phyloP scores from a whole-genome alignment of 2,113 vertebrate genomes.

The Talpa occidentalis region DNA sequence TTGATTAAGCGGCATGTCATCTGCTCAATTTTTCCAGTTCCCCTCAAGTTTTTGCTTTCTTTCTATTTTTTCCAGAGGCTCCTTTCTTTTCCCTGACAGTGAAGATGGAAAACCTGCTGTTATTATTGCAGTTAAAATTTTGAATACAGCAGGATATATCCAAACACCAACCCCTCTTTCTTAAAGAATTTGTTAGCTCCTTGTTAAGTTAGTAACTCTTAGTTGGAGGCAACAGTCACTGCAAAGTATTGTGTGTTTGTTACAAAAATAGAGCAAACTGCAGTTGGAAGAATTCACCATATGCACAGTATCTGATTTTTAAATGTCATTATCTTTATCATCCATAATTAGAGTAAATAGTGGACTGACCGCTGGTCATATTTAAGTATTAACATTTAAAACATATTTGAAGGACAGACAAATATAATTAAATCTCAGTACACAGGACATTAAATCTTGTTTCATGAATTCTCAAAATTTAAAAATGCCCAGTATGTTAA shows the following conservation, averaged over 20 bases:
- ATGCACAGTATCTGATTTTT: constrained; percentile 59
- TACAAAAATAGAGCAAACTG: constrained; percentile 34
- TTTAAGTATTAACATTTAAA: constrained; percentile 66
- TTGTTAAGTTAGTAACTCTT: constrained; percentile 50
- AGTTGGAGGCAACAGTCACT: constrained; percentile 21
- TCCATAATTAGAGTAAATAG: constrained; percentile 60
- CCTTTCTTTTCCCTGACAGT: constrained; percentile 57
- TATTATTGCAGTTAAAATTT: constrained; percentile 65
- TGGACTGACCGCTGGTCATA: constrained; percentile 56
- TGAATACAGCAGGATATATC: constrained; percentile 46
- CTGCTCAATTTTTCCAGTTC: constrained; percentile 47
- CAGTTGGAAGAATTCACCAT: neutral
- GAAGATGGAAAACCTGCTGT: constrained; percentile 58
- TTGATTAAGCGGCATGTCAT: constrained; percentile 76
- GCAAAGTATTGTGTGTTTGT: neutral
- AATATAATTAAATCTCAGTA: neutral
- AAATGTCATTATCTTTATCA: constrained; percentile 65
- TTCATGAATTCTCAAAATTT: constrained; percentile 10
- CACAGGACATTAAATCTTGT: neutral
- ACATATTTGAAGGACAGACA: constrained; percentile 48
- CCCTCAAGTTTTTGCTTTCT: constrained; percentile 70
- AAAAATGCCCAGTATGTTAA: neutral
- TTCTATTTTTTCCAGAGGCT: constrained; percentile 58
- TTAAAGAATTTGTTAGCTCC: constrained; percentile 12
- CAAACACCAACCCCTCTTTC: constrained; percentile 57